Evolutionary conservation across 2,888 invertebrate genomes (phyloP).

Genomic region (Melinopterus prodromus): DNA sequence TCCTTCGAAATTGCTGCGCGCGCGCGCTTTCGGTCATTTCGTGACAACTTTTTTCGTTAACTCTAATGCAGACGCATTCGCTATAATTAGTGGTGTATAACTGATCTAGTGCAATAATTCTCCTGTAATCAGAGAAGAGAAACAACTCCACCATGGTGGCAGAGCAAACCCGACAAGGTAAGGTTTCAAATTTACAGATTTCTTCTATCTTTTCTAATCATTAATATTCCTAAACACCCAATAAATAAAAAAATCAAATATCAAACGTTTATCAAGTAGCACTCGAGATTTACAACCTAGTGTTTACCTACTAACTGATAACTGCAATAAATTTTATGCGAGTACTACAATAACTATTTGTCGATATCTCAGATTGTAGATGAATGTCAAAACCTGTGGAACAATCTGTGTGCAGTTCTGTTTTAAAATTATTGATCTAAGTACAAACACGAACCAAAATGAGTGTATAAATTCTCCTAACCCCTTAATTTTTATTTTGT

Average conservation of each 20-base stretch:
- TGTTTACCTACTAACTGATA: not conserved
- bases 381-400: not conserved
- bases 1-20: not conserved
- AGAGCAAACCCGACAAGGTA: not conserved
- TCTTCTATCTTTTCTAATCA: no score
- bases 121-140: not conserved
- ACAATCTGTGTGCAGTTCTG: not conserved
- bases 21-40: not conserved
- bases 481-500: no score
- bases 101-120: not conserved
- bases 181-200: not conserved
- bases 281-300: no score
- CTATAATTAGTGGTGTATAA: no score
- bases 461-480: not conserved
- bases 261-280: no score
- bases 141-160: not conserved
- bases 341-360: not conserved
- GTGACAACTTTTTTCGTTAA: not conserved
- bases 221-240: no score
- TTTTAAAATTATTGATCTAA: no score
- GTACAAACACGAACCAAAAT: not conserved
- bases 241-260: no score
- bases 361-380: not conserved
- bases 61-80: no score
- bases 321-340: not conserved